Evolutionary conservation across 1,140 invertebrate species (phyloP), one percentile per base, ranked within the genome.

Genomic region (Hypothenemus hampei): DNA sequence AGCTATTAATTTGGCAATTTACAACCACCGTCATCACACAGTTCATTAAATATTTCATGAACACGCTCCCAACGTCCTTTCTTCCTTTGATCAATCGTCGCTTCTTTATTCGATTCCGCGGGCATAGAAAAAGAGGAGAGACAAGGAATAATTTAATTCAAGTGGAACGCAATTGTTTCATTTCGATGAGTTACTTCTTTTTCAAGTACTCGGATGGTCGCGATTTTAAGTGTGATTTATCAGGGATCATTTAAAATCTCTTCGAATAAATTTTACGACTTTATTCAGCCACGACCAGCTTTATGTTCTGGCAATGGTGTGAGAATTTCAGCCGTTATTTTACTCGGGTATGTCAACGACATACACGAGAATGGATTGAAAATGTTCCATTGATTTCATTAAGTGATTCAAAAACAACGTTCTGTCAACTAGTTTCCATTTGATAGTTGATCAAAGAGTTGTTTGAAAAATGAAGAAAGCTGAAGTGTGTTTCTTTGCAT

Each of bases 241-340:
- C 26, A 40, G 22, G 10, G 7, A n/a, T 22, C 45, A 21, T 44
- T 39, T n/a, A n/a, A 46, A 46, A 54, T 29, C 51, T 43, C 46
- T 43, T 54, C 46, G 51, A 54, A 54, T 54, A 54, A 54, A 54
- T 54, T 54, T 54, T 44, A 46, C 39, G 26, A 44, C 51, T 54
- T 54, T 54, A 54, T 54, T 54, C 45, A 54, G 50, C 40, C 19
- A 23, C 40, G 24, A 41, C 35, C 37, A 44, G 41, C 33, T 43
- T 35, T 43, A 31, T 29, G 24, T 44, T 44, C 39, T 44, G 35
- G 20, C 7, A 43, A 53, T n/a, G n/a, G 41, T 53, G 50, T 35
- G 40, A 26, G 44, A 53, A 43, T 35, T 26, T 29, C 20, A 22
- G 35, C n/a, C 35, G 50, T 53, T 44, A 53, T 40, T 44, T 50